Percentiles rank a stretch among this genome's conserved stretches.
Conservation (phyloP, 2,888 invertebrate genomes). For the Siphlonurus alternatus region DNA sequence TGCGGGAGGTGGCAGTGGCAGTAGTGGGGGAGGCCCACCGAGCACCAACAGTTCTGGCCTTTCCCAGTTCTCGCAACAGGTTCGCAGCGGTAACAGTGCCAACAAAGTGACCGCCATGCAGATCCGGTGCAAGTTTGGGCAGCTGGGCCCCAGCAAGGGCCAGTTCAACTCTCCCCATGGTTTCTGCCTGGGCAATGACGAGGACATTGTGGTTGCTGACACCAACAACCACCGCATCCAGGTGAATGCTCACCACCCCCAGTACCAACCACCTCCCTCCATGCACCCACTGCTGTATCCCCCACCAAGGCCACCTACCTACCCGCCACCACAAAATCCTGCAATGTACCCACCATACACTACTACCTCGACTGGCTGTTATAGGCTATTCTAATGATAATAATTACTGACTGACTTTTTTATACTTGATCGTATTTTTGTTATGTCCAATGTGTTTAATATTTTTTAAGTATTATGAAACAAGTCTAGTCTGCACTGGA, state of each 20-base stretch:
- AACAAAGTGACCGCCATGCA: constrained; percentile 66
- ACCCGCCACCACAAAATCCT: no score
- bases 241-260: constrained; percentile 27
- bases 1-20: constrained; percentile 13
- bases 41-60: constrained; percentile 13
- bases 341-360: no score
- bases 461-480: no score
- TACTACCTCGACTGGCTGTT: constrained; percentile 2
- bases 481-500: not conserved
- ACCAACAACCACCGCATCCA: constrained; percentile 94
- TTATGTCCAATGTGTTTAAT: not conserved
- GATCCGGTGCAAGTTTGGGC: constrained; percentile 84
- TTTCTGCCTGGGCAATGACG: constrained; percentile 86
- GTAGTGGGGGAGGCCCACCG: constrained; percentile 20
- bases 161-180: constrained; percentile 97
- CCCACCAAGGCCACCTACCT: no score
- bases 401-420: not conserved
- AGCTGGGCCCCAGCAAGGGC: constrained; percentile 78
- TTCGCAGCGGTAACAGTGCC: constrained; percentile 37
- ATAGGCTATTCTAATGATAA: not conserved
- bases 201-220: constrained; percentile 92
- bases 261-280: not conserved
- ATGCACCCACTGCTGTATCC: not conserved
- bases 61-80: not conserved
- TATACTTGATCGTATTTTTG: not conserved